Conservation (phyloP, 2,113 vertebrate species). For the Aix galericulata region DNA sequence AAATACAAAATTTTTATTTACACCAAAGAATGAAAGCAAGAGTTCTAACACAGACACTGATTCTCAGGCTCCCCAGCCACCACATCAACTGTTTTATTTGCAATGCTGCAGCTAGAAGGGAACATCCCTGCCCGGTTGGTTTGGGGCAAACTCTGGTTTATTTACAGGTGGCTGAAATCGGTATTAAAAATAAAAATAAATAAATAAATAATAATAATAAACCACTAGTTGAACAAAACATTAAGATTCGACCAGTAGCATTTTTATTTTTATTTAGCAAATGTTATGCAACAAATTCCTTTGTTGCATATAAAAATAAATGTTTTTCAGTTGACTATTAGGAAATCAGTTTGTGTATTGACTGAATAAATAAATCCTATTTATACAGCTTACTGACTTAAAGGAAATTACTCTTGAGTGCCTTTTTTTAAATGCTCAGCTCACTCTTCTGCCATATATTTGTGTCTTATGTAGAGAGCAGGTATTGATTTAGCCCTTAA, state of each 20-base stretch:
- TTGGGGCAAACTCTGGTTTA: background rate
- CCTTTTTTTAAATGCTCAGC: background rate
- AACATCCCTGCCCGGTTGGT: rapidly evolving
- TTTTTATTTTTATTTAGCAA: too few species aligned
- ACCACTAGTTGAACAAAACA: background rate
- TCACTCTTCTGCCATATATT: background rate
- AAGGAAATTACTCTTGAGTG: background rate
- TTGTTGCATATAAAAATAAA: background rate
- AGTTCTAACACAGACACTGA: background rate
- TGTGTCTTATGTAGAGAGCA: background rate
- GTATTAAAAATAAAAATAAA: background rate
- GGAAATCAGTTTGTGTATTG: background rate
- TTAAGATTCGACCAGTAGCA: background rate
- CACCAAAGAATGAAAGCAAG: background rate
- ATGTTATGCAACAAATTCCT: background rate
- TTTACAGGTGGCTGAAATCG: background rate
- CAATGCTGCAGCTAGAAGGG: background rate
- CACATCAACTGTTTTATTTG: background rate
- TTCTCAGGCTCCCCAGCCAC: background rate
- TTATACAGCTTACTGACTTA: background rate
- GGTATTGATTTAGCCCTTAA: background rate
- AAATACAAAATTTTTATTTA: background rate
- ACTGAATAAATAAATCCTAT: background rate
- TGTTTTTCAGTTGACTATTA: background rate
- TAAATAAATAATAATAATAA: background rate